Evolutionary conservation across 1,140 invertebrate genomes (phyloP).

Genomic region (Batillaria attramentaria): DNA sequence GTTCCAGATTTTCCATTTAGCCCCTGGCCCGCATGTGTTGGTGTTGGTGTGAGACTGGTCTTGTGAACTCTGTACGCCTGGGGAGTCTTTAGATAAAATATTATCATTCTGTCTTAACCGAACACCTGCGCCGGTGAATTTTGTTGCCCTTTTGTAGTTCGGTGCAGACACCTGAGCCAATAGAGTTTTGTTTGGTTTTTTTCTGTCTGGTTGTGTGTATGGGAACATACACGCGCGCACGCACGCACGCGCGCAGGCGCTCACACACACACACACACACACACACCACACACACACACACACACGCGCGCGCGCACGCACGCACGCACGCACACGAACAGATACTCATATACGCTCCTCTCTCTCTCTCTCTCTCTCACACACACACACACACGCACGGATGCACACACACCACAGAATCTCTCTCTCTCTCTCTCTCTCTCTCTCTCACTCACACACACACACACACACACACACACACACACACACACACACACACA

Average conservation of each 20-base stretch:
- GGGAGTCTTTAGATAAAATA: no score
- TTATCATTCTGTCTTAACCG: no score
- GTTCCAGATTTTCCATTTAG: no score
- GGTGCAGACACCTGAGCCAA: no score
- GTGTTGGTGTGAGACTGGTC: no score
- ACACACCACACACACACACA: neutral
- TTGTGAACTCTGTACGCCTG: no score
- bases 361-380: conserved; percentile 10
- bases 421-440: conserved; percentile 6
- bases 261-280: neutral
- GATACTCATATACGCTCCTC: neutral
- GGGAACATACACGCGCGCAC: neutral
- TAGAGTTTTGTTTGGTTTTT: no score
- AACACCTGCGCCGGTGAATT: no score
- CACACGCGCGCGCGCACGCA: neutral
- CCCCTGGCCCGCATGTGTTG: no score
- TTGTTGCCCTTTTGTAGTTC: no score
- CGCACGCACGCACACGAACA: neutral
- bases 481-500: neutral
- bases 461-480: neutral
- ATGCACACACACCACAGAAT: neutral
- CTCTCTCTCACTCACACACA: neutral
- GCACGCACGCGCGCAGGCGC: neutral
- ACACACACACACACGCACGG: neutral
- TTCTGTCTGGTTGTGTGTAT: no score